Evolutionary conservation across 2,113 vertebrate genomes (phyloP).

Genomic region (Suricata suricatta): DNA sequence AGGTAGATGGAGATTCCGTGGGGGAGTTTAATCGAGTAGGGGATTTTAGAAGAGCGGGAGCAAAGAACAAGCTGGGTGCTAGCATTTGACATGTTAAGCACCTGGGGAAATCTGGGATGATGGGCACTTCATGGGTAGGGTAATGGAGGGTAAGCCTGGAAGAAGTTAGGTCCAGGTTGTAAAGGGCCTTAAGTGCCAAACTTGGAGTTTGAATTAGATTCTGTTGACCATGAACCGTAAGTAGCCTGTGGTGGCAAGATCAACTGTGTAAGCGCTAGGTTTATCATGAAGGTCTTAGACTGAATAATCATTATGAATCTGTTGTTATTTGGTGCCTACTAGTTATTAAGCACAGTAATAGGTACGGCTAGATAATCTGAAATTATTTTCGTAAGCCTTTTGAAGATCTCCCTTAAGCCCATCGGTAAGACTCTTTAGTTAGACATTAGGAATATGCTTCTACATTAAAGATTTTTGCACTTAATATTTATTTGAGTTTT

Average conservation of each 20-base stretch:
- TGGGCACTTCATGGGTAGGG: neutral
- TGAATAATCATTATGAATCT: neutral
- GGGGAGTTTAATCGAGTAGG: neutral
- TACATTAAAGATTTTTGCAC: neutral
- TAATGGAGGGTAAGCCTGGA: neutral
- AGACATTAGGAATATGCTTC: neutral
- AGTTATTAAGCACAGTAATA: neutral
- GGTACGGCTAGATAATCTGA: neutral
- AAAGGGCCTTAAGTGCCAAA: neutral
- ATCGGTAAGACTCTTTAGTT: neutral
- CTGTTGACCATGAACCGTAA: neutral
- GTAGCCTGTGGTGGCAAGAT: neutral
- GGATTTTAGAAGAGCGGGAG: neutral
- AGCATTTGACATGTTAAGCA: neutral
- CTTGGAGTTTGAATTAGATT: neutral
- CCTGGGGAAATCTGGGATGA: neutral
- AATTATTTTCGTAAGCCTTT: neutral
- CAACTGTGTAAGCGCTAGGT: neutral
- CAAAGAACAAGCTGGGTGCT: neutral
- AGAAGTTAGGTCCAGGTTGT: neutral
- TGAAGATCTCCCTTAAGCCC: neutral
- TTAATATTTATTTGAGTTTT: neutral
- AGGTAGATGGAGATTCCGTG: neutral
- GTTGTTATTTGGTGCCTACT: neutral
- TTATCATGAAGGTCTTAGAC: neutral